Conservation (phyloP, 2,888 invertebrate genomes). For the Cepaea hortensis region DNA sequence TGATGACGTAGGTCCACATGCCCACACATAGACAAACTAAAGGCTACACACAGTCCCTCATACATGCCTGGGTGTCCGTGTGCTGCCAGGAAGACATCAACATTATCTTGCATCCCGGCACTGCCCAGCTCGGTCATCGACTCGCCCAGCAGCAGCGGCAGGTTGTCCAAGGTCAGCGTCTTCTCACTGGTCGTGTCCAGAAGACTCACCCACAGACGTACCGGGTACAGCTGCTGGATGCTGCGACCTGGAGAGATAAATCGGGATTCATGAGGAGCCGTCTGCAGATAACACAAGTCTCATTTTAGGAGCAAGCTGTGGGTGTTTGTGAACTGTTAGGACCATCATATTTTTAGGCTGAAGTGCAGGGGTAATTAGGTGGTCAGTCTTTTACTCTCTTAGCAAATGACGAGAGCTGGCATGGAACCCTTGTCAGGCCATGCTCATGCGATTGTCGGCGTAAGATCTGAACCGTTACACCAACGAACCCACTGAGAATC, state of each 20-base stretch:
- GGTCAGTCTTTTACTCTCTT: too few relatives aligned
- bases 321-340: too few relatives aligned
- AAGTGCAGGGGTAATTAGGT: too few relatives aligned
- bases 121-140: neutral
- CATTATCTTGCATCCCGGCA: neutral
- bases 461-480: too few relatives aligned
- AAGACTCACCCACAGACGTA: slow-evolving; percentile 25
- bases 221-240: slow-evolving; percentile 26
- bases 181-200: slow-evolving; percentile 12
- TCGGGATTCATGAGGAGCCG: neutral
- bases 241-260: slow-evolving; percentile 25
- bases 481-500: too few relatives aligned
- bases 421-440: too few relatives aligned
- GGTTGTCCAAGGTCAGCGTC: slow-evolving; percentile 41
- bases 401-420: too few relatives aligned
- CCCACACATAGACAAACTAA: too few relatives aligned
- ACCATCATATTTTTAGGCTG: too few relatives aligned
- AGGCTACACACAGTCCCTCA: too few relatives aligned
- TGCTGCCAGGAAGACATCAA: slow-evolving; percentile 29
- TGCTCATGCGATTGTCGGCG: too few relatives aligned
- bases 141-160: slow-evolving; percentile 34
- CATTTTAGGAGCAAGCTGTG: neutral
- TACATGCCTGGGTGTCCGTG: slow-evolving; percentile 33
- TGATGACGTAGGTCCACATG: too few relatives aligned
- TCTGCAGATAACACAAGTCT: neutral